Base-by-base conservation (phyloP, 2,888 invertebrate species). In the Bombylius major region DNA sequence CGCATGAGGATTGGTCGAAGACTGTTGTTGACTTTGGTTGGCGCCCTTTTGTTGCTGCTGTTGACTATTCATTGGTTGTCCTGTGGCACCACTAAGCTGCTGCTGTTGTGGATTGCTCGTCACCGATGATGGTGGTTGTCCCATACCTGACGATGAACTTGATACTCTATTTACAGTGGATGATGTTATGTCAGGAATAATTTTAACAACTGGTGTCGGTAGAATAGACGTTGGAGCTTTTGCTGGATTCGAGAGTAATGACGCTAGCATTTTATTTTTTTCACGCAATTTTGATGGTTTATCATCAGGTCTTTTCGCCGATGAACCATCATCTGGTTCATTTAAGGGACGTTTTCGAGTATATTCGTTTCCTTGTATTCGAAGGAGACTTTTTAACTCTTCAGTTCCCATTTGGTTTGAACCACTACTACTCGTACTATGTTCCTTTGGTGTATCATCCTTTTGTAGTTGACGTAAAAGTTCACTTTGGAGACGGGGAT, bases 181-280 rank as follows among this genome's bases (percentile, higher is more conserved):
- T 52, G 72, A 67, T 39, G 67, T 68, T 49, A 74, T 75, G 58
- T 75, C 74, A 53, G 75, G 75, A 62, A 75, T 67, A 45, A 70
- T 72, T 60, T 72, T 72, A 23, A 75, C 70, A 51, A 70, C 70
- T 53, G 69, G 60, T 55, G 66, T 65, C 57, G 70, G 69, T 61
- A 68, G 72, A 62, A 69, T 70, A 61, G 66, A 69, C 63, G 65
- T 73, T 36, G 82, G 82, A 68, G 83, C 75, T 70, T 81, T 82
- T 65, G 83, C 82, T 64, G 87, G 84, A 69, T 86, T 85, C 54
- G 87, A 89, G 67, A 93, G 75, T 64, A 93, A 73, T 48, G 84
- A 84, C 46, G 90, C 91, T 63, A 93, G 77, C 83, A 93, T 91
- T 70, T 85, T 84, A 71, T 92, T 92, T 69, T 83, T 85, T 72